Evolutionary conservation across 2,113 vertebrate genomes (phyloP).

Genomic region (Cochlearius cochlearius): DNA sequence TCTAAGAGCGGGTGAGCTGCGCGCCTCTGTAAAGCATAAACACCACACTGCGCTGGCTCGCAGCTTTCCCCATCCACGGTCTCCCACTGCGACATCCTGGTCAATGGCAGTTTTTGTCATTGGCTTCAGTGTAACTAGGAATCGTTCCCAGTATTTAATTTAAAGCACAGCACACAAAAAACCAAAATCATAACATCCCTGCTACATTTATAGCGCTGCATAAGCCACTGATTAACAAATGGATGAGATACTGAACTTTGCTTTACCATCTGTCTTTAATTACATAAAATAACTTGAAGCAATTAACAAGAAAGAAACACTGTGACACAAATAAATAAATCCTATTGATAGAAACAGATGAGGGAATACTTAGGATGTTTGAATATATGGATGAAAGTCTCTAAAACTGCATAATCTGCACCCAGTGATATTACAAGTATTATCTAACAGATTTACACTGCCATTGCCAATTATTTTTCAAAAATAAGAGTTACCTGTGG

Average conservation of each 20-base stretch:
- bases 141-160: slow-evolving; percentile 57
- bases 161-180: slow-evolving; percentile 59
- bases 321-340: slow-evolving; percentile 68
- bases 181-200: slow-evolving; percentile 51
- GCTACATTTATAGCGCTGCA: slow-evolving; percentile 58
- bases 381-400: slow-evolving; percentile 6
- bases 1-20: background rate
- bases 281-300: slow-evolving; percentile 68
- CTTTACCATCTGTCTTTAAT: slow-evolving; percentile 69
- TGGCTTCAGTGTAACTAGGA: slow-evolving; percentile 47
- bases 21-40: slow-evolving; percentile 12
- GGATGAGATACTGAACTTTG: slow-evolving; percentile 66
- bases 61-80: slow-evolving; percentile 17
- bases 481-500: background rate
- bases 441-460: background rate
- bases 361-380: slow-evolving; percentile 27
- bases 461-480: background rate
- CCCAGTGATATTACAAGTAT: background rate
- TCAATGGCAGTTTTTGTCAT: slow-evolving; percentile 63
- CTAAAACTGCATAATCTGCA: background rate
- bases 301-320: slow-evolving; percentile 65
- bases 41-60: slow-evolving; percentile 31
- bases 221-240: slow-evolving; percentile 64
- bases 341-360: slow-evolving; percentile 58
- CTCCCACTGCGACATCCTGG: slow-evolving; percentile 59